Conservation (phyloP, 2,888 invertebrate species). For the Cephus rjabovi region DNA sequence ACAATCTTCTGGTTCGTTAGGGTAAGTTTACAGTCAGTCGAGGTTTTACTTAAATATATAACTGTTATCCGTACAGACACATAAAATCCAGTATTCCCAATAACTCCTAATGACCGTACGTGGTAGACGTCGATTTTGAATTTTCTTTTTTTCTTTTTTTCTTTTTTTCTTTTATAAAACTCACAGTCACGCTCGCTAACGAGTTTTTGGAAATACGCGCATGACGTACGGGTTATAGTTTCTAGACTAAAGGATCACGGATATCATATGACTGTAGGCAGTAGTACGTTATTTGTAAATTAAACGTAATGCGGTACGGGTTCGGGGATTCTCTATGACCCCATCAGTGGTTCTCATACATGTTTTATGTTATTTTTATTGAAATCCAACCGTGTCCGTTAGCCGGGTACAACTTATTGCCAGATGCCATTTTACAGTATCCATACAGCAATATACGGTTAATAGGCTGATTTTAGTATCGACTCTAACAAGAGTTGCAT, state of each 20-base stretch:
- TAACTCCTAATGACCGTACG: neutral
- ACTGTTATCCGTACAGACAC: neutral
- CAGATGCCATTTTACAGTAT: constrained; percentile 1
- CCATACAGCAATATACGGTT: constrained; percentile 17
- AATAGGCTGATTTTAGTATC: constrained; percentile 27
- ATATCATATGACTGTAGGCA: constrained; percentile 6
- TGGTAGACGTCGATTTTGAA: neutral
- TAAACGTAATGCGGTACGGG: neutral
- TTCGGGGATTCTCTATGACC: neutral
- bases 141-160: neutral
- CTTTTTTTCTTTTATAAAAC: neutral
- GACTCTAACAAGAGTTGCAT: constrained; percentile 27
- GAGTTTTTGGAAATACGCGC: neutral
- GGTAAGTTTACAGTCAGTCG: neutral
- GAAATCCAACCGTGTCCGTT: neutral
- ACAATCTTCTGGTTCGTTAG: neutral
- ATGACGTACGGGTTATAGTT: neutral
- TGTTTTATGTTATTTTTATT: constrained; percentile 7
- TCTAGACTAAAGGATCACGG: neutral
- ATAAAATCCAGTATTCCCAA: neutral
- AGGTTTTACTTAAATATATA: neutral
- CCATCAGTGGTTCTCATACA: neutral
- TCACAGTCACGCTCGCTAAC: neutral
- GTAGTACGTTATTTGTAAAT: constrained; percentile 17
- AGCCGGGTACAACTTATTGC: neutral